phyloP scores from a whole-genome alignment of 2,113 vertebrate species.

The Ceyx margarethae region DNA sequence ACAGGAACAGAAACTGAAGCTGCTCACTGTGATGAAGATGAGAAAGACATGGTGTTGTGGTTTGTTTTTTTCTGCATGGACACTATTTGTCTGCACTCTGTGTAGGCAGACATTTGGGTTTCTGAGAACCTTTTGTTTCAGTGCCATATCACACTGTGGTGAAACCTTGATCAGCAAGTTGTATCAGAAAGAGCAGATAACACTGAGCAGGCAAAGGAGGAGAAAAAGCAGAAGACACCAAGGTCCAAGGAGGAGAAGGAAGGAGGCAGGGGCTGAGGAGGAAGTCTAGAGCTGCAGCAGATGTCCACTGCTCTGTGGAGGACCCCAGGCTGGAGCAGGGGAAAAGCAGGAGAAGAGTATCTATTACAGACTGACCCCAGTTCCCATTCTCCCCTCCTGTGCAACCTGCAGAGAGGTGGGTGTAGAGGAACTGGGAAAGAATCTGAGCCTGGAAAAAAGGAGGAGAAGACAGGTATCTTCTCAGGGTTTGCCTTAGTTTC shows the following conservation, averaged over 20 bases:
- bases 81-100: neutral
- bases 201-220: neutral
- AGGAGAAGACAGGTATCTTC: neutral
- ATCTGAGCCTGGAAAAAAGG: neutral
- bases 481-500: neutral
- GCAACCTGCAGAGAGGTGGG: neutral
- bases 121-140: neutral
- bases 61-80: no score
- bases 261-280: neutral
- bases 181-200: neutral
- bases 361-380: rapidly evolving
- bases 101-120: neutral
- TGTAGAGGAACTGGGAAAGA: neutral
- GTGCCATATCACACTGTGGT: no score
- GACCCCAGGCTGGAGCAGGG: neutral
- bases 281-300: neutral
- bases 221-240: neutral
- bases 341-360: neutral
- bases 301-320: neutral
- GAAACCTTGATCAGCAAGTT: neutral
- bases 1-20: neutral
- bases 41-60: neutral
- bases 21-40: neutral
- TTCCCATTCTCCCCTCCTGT: neutral
- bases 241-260: neutral